Evolutionary conservation across 92 coral and sea anemone genomes (phyloP), one percentile per base, ranked within the genome.

Genomic region (Heteractis magnifica): DNA sequence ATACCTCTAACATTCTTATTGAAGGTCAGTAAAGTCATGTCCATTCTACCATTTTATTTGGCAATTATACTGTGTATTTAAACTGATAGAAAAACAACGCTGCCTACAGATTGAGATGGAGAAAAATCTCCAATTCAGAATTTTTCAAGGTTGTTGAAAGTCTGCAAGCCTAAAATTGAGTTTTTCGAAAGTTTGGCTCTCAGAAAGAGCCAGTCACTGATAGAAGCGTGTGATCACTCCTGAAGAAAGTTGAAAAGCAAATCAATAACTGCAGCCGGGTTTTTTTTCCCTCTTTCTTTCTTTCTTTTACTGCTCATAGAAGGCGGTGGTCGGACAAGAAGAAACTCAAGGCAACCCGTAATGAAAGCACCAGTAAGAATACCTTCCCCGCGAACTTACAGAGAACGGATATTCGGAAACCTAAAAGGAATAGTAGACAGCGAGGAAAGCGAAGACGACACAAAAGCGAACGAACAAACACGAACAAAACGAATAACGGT

Each of bases 381-480:
- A 41, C 74, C 88, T 15, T 80, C 93, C 48, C 94, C 90, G 56
- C 89, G 83, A 77, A 74, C 78, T 59, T 79, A 86, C 56, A 81
- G 81, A 62, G 75, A 75, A 60, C 62, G 79, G 79, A 21, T 78
- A 77, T 93, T 86, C 76, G 81, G 92, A 62, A 88, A 90, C 9
- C 94, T 96, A 34, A 90, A 91, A 80, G 99, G 93, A 52, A 82
- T 94, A 78, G 93, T 96, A 68, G 99, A 95, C 77, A 94, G 96
- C 78, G 96, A 95, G 68, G 98, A 78, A n/a, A 92, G 97, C 59
- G 98, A 88, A 2, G 88, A 89, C 34, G 88, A 83, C 13, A 71
- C 14, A 19, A 72, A 62, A 16, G 52, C 50, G 10, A 78, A 72
- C 12, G 59, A 77, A 18, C 70, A 34, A 10, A 77, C 14, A 41